Percentiles rank a stretch among this genome's conserved stretches.
Evolutionary conservation across 2,888 invertebrate species (phyloP).

Genomic region (Dermolepida albohirtum): DNA sequence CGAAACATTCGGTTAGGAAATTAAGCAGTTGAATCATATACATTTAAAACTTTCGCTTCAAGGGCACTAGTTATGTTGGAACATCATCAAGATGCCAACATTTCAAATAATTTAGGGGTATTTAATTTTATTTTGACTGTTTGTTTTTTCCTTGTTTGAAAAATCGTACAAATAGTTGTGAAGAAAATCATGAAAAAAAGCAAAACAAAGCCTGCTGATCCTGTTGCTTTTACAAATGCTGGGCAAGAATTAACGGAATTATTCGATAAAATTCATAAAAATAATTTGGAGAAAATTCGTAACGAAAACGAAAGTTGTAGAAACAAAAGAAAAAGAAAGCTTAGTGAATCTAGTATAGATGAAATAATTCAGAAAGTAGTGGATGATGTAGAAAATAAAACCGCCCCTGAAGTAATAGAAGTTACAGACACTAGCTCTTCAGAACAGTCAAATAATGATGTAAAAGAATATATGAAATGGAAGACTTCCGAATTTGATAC

Average conservation of each 20-base stretch:
- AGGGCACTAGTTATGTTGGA: too few species aligned
- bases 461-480: conserved; percentile 28
- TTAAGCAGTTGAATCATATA: too few species aligned
- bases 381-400: background rate
- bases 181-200: too few species aligned
- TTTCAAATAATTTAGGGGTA: too few species aligned
- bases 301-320: conserved; percentile 13
- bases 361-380: conserved; percentile 20
- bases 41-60: too few species aligned
- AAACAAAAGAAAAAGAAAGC: conserved; percentile 16
- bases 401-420: background rate
- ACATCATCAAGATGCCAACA: too few species aligned
- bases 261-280: conserved; percentile 15
- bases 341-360: conserved; percentile 21
- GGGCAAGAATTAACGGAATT: conserved; percentile 6
- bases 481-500: conserved; percentile 27
- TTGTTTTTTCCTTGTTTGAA: too few species aligned
- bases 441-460: background rate
- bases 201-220: too few species aligned
- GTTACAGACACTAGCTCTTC: background rate
- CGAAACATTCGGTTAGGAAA: too few species aligned
- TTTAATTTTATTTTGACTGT: too few species aligned
- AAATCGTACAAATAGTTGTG: too few species aligned
- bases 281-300: conserved; percentile 19
- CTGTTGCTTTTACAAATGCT: too few species aligned